phyloP scores from a whole-genome alignment of 2,888 invertebrate species.

The Gibbula magus region DNA sequence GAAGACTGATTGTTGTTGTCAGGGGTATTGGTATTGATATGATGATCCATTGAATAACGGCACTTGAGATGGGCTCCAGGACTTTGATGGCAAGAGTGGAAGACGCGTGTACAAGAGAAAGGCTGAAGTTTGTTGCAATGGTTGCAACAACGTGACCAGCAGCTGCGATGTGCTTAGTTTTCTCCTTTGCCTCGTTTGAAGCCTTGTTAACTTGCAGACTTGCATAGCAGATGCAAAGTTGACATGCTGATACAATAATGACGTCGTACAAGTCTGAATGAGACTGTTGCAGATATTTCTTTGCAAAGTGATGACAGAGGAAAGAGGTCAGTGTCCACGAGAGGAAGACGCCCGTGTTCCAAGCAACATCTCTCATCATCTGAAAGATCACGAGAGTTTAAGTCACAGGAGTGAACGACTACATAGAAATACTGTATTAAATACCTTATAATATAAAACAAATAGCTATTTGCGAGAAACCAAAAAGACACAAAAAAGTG shows the following conservation, averaged over 20 bases:
- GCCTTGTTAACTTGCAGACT: neutral
- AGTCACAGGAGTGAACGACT: too few species aligned
- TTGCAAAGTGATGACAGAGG: constrained; percentile 42
- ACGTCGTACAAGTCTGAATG: neutral
- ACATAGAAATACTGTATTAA: too few species aligned
- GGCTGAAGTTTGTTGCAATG: constrained; percentile 41
- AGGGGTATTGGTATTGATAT: constrained; percentile 15
- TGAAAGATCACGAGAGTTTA: neutral
- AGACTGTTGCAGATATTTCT: constrained; percentile 12
- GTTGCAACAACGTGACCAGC: constrained; percentile 14
- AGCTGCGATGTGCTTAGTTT: neutral
- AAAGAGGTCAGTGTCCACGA: constrained; percentile 45
- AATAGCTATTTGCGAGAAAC: too few species aligned
- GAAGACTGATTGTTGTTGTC: constrained; percentile 31
- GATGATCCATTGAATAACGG: constrained; percentile 34
- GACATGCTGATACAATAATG: neutral
- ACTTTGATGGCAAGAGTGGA: constrained; percentile 47
- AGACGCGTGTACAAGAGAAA: constrained; percentile 39
- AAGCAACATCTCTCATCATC: neutral
- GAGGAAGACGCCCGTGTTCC: constrained; percentile 25
- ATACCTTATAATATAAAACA: too few species aligned
- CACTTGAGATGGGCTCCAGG: constrained; percentile 43
- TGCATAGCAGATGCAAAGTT: neutral
- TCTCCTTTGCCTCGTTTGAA: neutral
- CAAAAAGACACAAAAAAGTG: too few species aligned